Conservation (phyloP, 2,797 vertebrate genomes). For the Sandelia bainsii region DNA sequence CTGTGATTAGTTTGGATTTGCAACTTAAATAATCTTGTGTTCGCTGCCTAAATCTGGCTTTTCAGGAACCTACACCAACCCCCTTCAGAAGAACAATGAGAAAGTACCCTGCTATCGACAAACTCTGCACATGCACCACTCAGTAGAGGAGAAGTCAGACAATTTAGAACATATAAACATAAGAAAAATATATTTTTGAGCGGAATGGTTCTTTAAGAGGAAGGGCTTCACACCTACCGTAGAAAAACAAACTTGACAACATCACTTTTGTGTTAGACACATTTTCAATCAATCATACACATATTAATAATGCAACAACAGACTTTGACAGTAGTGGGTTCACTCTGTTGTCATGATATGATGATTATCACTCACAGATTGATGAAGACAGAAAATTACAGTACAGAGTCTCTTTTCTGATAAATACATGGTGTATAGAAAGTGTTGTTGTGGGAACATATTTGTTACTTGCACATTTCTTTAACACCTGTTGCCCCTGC, state of each 20-base stretch:
- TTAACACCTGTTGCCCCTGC: slow-evolving; percentile 28
- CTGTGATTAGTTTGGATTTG: too few species aligned
- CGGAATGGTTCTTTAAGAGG: background rate
- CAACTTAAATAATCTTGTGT: too few species aligned
- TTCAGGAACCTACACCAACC: too few species aligned
- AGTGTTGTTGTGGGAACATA: background rate
- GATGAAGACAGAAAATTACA: slow-evolving; percentile 13
- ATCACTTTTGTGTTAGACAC: background rate
- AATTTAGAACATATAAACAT: too few species aligned
- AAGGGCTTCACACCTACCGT: background rate
- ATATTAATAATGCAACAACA: background rate
- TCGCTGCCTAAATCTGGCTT: too few species aligned
- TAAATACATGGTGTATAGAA: background rate
- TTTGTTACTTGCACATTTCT: slow-evolving; percentile 24
- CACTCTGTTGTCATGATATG: background rate
- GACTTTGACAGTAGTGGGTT: background rate
- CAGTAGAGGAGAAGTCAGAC: too few species aligned
- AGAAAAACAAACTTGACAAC: background rate
- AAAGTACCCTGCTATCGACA: too few species aligned
- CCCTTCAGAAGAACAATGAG: too few species aligned
- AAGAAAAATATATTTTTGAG: too few species aligned
- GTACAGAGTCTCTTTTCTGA: slow-evolving; percentile 19
- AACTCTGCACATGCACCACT: too few species aligned
- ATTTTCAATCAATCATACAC: background rate
- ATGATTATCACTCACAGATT: slow-evolving; percentile 14